Evolutionary conservation across 2,888 invertebrate genomes (phyloP).

Genomic region (Thecophora atra): DNA sequence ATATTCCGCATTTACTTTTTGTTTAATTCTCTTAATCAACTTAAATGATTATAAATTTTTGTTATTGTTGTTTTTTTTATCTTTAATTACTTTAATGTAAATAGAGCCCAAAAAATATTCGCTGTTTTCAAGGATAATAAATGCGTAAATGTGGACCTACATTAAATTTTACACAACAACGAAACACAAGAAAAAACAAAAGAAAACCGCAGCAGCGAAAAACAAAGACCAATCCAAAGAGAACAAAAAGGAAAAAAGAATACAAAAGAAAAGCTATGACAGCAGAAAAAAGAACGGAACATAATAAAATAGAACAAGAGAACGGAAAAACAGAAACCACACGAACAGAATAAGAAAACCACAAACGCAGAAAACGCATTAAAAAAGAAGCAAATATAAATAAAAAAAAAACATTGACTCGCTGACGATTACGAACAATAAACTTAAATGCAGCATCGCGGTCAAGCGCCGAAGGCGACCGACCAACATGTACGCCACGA

Average conservation of each 20-base stretch:
- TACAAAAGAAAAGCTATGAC: slow-evolving; percentile 39
- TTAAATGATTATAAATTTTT: not conserved
- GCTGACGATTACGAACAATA: slow-evolving; percentile 12
- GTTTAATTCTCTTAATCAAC: not conserved
- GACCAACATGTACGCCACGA: not conserved
- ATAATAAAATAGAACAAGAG: not conserved
- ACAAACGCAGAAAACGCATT: not conserved
- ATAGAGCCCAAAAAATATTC: not conserved
- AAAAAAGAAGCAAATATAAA: not conserved
- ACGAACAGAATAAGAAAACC: not conserved
- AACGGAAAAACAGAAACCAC: too few species aligned
- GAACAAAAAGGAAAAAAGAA: slow-evolving; percentile 17
- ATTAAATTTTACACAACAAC: slow-evolving; percentile 55
- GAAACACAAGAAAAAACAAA: slow-evolving; percentile 31
- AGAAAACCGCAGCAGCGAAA: not conserved
- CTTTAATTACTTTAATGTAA: not conserved
- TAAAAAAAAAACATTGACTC: not conserved
- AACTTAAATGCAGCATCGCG: slow-evolving; percentile 8
- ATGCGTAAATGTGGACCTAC: slow-evolving; percentile 49
- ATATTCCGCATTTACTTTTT: too few species aligned
- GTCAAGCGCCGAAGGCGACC: not conserved
- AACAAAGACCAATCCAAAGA: not conserved
- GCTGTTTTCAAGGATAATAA: slow-evolving; percentile 8
- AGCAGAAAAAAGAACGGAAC: not conserved
- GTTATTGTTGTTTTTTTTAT: not conserved